phyloP scores from a whole-genome alignment of 2,113 vertebrate genomes.

The Hypocryptadius cinnamomeus region DNA sequence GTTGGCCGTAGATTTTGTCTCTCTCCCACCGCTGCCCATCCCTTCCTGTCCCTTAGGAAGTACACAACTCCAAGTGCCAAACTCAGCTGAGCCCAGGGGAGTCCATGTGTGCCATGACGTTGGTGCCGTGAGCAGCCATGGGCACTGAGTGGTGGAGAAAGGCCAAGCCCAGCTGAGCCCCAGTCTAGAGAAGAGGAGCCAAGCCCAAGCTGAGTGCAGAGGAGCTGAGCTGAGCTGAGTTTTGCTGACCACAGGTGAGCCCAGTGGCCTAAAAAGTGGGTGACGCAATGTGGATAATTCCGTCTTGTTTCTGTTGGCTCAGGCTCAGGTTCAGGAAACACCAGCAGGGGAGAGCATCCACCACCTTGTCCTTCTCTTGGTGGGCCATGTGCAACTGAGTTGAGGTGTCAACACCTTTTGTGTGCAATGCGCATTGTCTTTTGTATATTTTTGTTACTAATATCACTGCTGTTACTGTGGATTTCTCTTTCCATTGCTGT shows the following conservation, averaged over 20 bases:
- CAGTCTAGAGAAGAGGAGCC: accelerated
- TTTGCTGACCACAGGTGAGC: neutral
- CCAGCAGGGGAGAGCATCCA: accelerated
- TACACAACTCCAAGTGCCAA: accelerated
- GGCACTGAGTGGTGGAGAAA: too few species aligned
- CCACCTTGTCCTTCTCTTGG: accelerated
- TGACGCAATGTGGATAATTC: too few species aligned
- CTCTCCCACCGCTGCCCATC: accelerated
- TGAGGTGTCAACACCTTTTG: neutral
- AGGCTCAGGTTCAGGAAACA: too few species aligned
- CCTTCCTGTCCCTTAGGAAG: neutral
- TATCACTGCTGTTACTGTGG: neutral
- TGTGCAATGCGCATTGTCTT: neutral
- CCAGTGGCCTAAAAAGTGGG: neutral
- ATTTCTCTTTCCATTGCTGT: neutral
- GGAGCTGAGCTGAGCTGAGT: neutral
- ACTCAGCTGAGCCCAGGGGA: too few species aligned
- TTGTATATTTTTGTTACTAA: neutral
- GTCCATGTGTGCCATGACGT: accelerated
- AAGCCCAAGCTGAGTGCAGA: accelerated
- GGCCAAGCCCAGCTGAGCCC: neutral
- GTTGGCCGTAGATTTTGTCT: accelerated
- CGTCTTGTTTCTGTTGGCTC: too few species aligned
- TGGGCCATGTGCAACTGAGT: neutral
- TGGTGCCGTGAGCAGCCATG: accelerated